Base-by-base conservation (phyloP, 2,113 vertebrate genomes). In the Clupea harengus region DNA sequence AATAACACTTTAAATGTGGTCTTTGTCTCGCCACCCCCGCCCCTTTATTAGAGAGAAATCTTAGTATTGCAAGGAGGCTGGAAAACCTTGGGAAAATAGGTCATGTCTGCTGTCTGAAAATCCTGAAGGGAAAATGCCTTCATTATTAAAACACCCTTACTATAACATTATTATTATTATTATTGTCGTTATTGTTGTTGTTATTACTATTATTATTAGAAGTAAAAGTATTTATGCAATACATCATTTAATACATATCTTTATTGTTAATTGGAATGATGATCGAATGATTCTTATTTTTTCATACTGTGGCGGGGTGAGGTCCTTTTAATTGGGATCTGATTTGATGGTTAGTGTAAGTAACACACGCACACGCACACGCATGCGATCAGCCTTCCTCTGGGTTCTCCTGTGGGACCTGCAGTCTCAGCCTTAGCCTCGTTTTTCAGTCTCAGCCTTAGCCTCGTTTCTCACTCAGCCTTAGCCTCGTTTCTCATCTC, bases 111-210 rank as follows among this genome's bases (percentile, higher is more conserved):
- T 64, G 60, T 64, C 22, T 22, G 9, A 22, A 64, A n/a, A 64
- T 8, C 20, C 60, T 64, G n/a, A 2, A 64, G 6, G n/a, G 60
- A 64, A 8, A 22, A n/a, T 0, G 1, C n/a, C 60, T 60, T 60
- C 5, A 64, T 64, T 64, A 64, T 64, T 64, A 8, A 64, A 22
- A 64, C 3, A 64, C 4, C 8, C 7, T 8, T 6, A 25, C 7
- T 64, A 64, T n/a, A 64, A n/a, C 22, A 64, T n/a, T n/a, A 64
- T 64, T 22, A 64, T 64, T 64, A 64, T 64, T n/a, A 75, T 78
- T 17, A 78, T 78, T 17, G 39, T 78, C 13, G 15, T 39, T 75
- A 28, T 39, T 15, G 3, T 15, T 39, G 22, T 75, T 75, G 13
- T 67, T 67, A 78, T 75, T 32, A 28, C 9, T 32, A 75, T 32